These are phyloP conservation scores for Pedionomus torquatus DNA, from an alignment of 2,113 vertebrate genomes.

Conservation along the genomic window DNA sequence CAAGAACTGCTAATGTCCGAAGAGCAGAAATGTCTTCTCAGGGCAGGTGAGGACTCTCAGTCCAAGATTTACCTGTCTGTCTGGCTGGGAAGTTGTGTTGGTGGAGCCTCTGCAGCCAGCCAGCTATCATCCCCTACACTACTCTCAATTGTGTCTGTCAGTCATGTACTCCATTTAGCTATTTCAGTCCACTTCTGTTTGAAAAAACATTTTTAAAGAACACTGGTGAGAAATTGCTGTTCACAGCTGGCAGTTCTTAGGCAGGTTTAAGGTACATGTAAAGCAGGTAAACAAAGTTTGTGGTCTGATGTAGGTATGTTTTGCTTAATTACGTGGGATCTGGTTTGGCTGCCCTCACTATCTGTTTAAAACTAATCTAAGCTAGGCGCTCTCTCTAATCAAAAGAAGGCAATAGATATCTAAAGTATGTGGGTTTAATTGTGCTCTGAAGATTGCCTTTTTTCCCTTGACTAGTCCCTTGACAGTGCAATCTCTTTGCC, in stretches of 20 bases:
- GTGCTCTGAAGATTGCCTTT: constrained; percentile 31
- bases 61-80: background rate
- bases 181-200: background rate
- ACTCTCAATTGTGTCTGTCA: background rate
- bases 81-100: background rate
- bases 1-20: background rate
- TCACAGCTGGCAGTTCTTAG: background rate
- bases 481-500: background rate
- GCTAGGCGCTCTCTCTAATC: background rate
- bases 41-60: background rate
- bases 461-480: constrained; percentile 39
- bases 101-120: background rate
- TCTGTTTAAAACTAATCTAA: constrained; percentile 40
- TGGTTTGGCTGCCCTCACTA: background rate
- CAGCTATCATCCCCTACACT: background rate
- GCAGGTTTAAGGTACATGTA: background rate
- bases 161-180: background rate
- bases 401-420: background rate
- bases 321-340: background rate
- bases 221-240: background rate
- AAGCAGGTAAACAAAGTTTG: background rate
- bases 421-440: constrained; percentile 43
- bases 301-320: background rate
- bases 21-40: background rate
- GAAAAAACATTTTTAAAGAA: background rate